Percentiles rank a stretch among this genome's conserved stretches.
phyloP scores from a whole-genome alignment of 2,888 invertebrate genomes.

The Lepetodrilus schrolli region DNA sequence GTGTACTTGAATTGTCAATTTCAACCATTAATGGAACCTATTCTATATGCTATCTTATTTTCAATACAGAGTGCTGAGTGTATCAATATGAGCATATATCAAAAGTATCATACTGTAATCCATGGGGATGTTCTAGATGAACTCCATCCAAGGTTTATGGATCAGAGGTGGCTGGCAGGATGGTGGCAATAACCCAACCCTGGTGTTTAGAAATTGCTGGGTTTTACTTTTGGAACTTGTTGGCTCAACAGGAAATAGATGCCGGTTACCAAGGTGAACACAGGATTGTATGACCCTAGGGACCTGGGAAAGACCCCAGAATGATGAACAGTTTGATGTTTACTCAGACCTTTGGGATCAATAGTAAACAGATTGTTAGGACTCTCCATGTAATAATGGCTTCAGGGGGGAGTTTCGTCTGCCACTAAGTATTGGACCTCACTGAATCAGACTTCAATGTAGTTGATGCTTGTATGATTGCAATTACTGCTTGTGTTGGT shows the following conservation, averaged over 20 bases:
- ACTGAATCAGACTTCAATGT: not conserved
- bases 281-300: not conserved
- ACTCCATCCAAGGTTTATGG: not conserved
- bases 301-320: not conserved
- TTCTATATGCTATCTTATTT: too few relatives aligned
- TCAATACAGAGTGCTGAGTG: too few relatives aligned
- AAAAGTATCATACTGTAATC: not conserved
- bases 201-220: constrained; percentile 12
- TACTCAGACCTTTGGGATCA: not conserved
- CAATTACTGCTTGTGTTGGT: not conserved
- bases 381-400: not conserved
- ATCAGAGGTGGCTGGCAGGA: not conserved
- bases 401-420: not conserved
- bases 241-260: not conserved
- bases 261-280: not conserved
- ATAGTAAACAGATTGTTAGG: constrained; percentile 16
- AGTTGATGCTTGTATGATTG: not conserved
- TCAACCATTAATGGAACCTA: too few relatives aligned
- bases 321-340: not conserved
- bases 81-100: too few relatives aligned
- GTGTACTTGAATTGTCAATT: too few relatives aligned
- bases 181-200: not conserved
- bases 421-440: not conserved
- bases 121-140: not conserved
- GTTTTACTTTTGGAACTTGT: not conserved